Base-by-base conservation (phyloP, 2,888 invertebrate species). In the Ophion ventricosus region DNA sequence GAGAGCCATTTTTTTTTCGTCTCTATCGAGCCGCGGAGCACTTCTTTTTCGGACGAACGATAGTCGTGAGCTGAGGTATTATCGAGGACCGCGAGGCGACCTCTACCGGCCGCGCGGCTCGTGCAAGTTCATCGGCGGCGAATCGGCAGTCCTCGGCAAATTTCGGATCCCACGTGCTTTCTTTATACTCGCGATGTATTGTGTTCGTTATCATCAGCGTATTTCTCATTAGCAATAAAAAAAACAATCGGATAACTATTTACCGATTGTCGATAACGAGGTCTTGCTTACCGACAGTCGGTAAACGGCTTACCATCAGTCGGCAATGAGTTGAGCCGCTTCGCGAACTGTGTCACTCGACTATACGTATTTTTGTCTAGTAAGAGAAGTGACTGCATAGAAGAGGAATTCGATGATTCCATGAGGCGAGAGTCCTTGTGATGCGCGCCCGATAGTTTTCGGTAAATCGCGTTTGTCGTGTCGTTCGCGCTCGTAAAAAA, bases 1-100 rank as follows among this genome's bases (percentile, higher is more conserved):
- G 73, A 92, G 88, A 89, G 92, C 91, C 92, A 92, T 92, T 90
- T 91, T 89, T 87, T 80, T 83, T 76, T 78, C 23, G 17, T 78
- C 57, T 40, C 61, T 66, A 78, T 81, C 80, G 73, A 82, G 61
- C 73, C 57, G 20, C 80, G 78, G 69, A 80, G 69, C 56, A 78
- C 54, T 56, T 26, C 11, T 56, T 72, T 85, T 80, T 77, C 80
- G 73, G 56, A 76, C 63, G 75, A 77, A 85, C 80, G 59, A 66
- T 54, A 67, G 73, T 67, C 29, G 64, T 35, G 66, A 3, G 49
- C 49, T 49, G 49, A 49, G 17, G 17, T 43, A 43, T 1, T 72
- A 59, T 61, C 70, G 23, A 57, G 56, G 26, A 49, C 67, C 57
- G 61, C 64, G 72, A 20, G 20, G 23, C 69, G 74, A 78, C 76